These are phyloP conservation scores for Peromyscus attwateri DNA, from an alignment of 2,797 vertebrate species.

Conservation along the genomic window DNA sequence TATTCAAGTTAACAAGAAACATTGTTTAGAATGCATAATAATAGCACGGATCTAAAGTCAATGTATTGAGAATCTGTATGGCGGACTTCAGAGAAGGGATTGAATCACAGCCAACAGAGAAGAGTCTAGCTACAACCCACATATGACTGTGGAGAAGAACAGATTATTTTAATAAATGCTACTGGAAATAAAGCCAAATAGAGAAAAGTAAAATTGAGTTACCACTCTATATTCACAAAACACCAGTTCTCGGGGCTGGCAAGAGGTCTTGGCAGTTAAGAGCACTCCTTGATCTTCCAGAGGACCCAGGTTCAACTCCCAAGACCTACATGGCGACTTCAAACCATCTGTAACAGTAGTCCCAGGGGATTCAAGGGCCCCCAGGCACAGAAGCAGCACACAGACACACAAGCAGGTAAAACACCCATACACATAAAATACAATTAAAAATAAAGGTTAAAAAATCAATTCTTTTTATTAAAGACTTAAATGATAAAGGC, in stretches of 20 bases:
- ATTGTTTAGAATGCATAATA: neutral
- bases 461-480: conserved; percentile 5
- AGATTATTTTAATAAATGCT: conserved; percentile 1
- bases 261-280: neutral
- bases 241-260: neutral
- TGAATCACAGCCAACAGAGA: neutral
- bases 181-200: neutral
- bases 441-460: neutral
- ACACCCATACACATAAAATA: neutral
- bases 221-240: neutral
- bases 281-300: neutral
- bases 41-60: neutral
- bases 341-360: neutral
- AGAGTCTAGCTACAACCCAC: neutral
- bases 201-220: neutral
- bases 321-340: neutral
- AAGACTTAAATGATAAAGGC: neutral
- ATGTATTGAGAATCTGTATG: neutral
- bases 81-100: neutral
- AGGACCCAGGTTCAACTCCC: neutral
- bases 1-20: neutral
- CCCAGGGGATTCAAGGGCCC: neutral
- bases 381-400: neutral
- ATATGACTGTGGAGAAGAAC: neutral
- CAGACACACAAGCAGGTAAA: neutral